Evolutionary conservation across 2,113 vertebrate species (phyloP).

Genomic region (Myotis yumanensis): DNA sequence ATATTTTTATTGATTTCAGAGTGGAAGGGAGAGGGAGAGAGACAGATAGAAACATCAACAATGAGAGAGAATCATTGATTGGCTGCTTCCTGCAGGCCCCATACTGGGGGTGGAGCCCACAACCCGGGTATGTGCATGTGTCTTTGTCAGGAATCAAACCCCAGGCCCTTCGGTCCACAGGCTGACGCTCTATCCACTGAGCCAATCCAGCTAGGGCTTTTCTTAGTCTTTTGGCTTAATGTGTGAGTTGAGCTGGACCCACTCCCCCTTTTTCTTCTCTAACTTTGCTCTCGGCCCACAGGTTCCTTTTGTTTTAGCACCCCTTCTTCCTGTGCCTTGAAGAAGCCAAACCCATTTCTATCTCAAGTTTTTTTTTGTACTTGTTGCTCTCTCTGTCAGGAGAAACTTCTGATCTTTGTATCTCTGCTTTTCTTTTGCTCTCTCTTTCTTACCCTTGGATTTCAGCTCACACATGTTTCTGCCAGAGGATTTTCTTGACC

Average conservation of each 20-base stretch:
- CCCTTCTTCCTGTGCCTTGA: background rate
- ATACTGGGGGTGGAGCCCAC: too few species aligned
- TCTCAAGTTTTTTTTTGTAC: background rate
- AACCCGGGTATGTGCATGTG: too few species aligned
- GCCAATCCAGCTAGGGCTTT: background rate
- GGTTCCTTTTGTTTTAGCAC: background rate
- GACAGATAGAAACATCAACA: too few species aligned
- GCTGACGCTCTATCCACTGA: too few species aligned
- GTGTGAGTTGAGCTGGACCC: background rate
- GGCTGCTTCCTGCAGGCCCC: too few species aligned
- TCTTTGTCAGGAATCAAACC: too few species aligned
- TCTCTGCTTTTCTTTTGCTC: background rate
- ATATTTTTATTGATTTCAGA: too few species aligned
- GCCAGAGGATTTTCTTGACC: background rate
- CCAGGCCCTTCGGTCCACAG: too few species aligned
- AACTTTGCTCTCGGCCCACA: background rate
- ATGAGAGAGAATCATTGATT: too few species aligned
- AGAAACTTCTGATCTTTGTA: background rate
- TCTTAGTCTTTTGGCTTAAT: background rate
- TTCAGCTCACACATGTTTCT: background rate
- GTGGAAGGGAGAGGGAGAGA: too few species aligned
- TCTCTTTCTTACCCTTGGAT: background rate
- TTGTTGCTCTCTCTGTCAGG: background rate
- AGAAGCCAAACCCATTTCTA: background rate
- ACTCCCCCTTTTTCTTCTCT: background rate